Conservation (phyloP, 2,888 invertebrate genomes). For the Brenthis ino region DNA sequence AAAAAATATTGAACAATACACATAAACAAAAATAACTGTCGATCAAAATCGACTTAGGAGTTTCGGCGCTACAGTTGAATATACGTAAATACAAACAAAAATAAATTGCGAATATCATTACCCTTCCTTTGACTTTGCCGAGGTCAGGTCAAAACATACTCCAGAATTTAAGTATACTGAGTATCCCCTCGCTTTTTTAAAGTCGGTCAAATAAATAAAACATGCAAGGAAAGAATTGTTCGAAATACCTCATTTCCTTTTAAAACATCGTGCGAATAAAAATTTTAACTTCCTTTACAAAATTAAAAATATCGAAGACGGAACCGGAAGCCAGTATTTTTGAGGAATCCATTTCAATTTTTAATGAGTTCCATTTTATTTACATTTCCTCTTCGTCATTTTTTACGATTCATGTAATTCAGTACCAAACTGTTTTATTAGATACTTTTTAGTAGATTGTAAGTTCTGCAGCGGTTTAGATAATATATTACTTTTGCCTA, state of each 20-base stretch:
- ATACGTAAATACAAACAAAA: too few species aligned
- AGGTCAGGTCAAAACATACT: too few species aligned
- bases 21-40: too few species aligned
- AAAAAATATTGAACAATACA: too few species aligned
- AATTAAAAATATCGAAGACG: constrained; percentile 19
- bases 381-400: constrained; percentile 7
- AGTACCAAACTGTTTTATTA: background rate
- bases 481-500: too few species aligned
- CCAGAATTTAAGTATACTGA: too few species aligned
- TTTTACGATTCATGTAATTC: background rate
- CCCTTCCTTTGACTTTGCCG: too few species aligned
- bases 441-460: too few species aligned
- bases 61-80: too few species aligned
- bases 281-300: constrained; percentile 16
- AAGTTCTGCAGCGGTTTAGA: too few species aligned
- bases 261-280: constrained; percentile 5
- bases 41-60: too few species aligned
- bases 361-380: constrained; percentile 14
- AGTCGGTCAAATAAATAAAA: background rate
- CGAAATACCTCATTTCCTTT: constrained; percentile 10
- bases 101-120: too few species aligned
- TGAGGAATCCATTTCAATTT: constrained; percentile 24
- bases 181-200: background rate
- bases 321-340: constrained; percentile 15
- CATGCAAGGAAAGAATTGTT: constrained; percentile 2